Base-by-base conservation (phyloP, 1,140 invertebrate species). In the Ruditapes philippinarum region DNA sequence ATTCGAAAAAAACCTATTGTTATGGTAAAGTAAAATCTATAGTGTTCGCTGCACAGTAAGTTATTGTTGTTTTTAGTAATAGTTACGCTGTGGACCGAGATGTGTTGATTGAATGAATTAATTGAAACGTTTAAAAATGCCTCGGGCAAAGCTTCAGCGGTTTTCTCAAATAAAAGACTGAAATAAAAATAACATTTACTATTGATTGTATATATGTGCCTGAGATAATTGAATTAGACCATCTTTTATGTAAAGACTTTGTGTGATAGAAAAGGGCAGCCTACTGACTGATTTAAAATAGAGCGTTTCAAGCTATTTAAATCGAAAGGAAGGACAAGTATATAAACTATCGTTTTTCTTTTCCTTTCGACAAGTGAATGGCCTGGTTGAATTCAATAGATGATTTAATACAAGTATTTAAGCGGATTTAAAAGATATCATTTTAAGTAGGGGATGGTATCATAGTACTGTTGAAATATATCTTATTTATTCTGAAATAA, bases 11-110 rank as follows among this genome's bases (percentile, higher is more conserved):
- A n/a, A n/a, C 1, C 57, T 62, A 28, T 28, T 62, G 57, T n/a
- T 28, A 62, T 62, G 57, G 25, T 7, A 28, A 28, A 28, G 28
- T 38, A 38, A 19, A 70, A 70, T 70, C 36, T 70, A 0, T 70
- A 1, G 36, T 70, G 65, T 62, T 62, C n/a, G 22, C 57, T 28
- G 7, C 28, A 70, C 33, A 70, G 33, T 70, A 70, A 70, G 65
- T 70, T 22, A 70, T 70, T 70, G 65, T 70, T 70, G 65, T 70
- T 70, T 70, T 70, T 70, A 70, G 2, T 70, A 25, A 33, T 70
- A 31, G 14, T 38, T 11, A 38, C 17, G 65, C 65, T 38, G 9
- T 17, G 65, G 33, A 36, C 65, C 65, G 65, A 70, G 38, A 70
- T 31, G 38, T 70, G 65, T 36, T 70, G 65, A 70, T 38, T 70